Percentiles rank a stretch among this genome's conserved stretches.
These are phyloP conservation scores for Idaea aversata DNA, from an alignment of 2,888 invertebrate genomes.

Conservation along the genomic window DNA sequence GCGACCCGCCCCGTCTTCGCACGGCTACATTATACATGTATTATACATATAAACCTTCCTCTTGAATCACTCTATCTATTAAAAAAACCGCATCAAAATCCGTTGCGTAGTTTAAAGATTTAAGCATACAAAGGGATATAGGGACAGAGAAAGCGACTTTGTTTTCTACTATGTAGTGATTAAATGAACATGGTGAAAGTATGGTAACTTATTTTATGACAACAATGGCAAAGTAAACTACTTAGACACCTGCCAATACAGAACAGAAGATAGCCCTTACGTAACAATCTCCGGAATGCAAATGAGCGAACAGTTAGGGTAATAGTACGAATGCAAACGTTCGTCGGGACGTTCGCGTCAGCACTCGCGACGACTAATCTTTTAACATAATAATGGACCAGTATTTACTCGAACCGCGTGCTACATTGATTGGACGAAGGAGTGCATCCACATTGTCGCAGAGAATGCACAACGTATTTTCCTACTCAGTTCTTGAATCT, in stretches of 20 bases:
- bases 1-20: too few relatives aligned
- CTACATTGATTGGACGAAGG: constrained; percentile 18
- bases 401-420: constrained; percentile 30
- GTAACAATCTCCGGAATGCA: constrained; percentile 56
- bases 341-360: constrained; percentile 32
- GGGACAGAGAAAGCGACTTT: too few relatives aligned
- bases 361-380: constrained; percentile 48
- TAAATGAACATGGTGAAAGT: too few relatives aligned
- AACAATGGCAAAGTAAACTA: too few relatives aligned
- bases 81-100: too few relatives aligned
- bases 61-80: too few relatives aligned
- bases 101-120: too few relatives aligned
- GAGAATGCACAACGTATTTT: constrained; percentile 26
- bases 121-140: too few relatives aligned
- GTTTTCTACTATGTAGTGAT: too few relatives aligned
- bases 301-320: constrained; percentile 55
- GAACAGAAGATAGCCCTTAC: constrained; percentile 22
- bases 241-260: neutral
- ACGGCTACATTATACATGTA: too few relatives aligned
- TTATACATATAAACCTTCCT: too few relatives aligned
- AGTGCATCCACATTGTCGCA: constrained; percentile 16
- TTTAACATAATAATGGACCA: constrained; percentile 48
- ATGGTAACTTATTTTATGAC: too few relatives aligned
- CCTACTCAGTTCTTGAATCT: constrained; percentile 8
- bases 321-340: constrained; percentile 50